Evolutionary conservation across 1,140 invertebrate genomes (phyloP).

Genomic region (Atta colombica): DNA sequence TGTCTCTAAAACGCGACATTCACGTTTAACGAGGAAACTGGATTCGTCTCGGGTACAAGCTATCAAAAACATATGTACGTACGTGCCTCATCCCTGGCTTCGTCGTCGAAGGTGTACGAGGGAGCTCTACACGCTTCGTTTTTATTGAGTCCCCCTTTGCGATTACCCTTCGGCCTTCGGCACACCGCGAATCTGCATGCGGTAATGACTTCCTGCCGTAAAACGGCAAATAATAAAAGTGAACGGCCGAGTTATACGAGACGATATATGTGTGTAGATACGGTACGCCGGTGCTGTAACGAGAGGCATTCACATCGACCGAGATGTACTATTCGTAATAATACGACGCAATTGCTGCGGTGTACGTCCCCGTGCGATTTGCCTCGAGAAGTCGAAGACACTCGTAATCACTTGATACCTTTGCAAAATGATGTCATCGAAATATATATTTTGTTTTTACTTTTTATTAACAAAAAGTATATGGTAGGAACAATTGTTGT

Average conservation of each 20-base stretch:
- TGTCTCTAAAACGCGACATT: constrained; percentile 1
- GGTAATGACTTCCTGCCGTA: constrained; percentile 81
- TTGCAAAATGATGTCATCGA: neutral
- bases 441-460: neutral
- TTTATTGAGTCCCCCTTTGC: constrained; percentile 46
- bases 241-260: constrained; percentile 67
- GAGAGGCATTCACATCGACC: constrained; percentile 41
- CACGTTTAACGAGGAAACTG: constrained; percentile 39
- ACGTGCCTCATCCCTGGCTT: constrained; percentile 8
- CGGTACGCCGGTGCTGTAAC: constrained; percentile 50
- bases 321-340: constrained; percentile 5
- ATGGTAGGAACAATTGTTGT: no score
- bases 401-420: neutral
- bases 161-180: constrained; percentile 68
- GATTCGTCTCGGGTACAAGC: constrained; percentile 23
- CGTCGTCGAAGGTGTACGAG: neutral
- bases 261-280: constrained; percentile 33
- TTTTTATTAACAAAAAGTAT: no score
- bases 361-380: constrained; percentile 13
- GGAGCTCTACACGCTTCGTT: constrained; percentile 13
- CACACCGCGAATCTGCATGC: constrained; percentile 77
- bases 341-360: neutral
- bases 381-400: neutral
- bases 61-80: constrained; percentile 32
- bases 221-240: constrained; percentile 75